phyloP scores from a whole-genome alignment of 2,797 vertebrate genomes.

The Bovichtus variegatus region DNA sequence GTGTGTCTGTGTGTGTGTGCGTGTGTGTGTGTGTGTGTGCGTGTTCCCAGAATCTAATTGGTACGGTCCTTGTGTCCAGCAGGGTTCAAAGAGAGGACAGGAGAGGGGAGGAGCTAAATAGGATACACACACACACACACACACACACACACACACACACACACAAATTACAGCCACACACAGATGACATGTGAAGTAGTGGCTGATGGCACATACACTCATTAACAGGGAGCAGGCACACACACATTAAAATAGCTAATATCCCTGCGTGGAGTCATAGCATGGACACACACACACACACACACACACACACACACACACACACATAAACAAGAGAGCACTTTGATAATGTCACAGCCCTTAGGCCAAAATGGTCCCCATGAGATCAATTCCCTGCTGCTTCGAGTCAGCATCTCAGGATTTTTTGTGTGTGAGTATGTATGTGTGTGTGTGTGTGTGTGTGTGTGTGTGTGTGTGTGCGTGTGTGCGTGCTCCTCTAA shows the following conservation, averaged over 20 bases:
- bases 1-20: constrained; percentile 14
- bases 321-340: constrained; percentile 34
- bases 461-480: constrained; percentile 1
- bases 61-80: constrained; percentile 66
- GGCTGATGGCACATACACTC: constrained; percentile 15
- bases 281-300: constrained; percentile 12
- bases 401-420: constrained; percentile 49
- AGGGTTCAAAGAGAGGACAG: constrained; percentile 85
- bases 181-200: constrained; percentile 35
- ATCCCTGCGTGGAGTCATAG: constrained; percentile 19
- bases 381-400: constrained; percentile 50
- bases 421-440: constrained; percentile 14
- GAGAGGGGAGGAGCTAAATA: constrained; percentile 45
- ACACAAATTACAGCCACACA: constrained; percentile 32
- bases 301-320: constrained; percentile 14
- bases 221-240: background rate
- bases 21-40: background rate
- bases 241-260: constrained; percentile 38
- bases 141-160: constrained; percentile 26
- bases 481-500: constrained; percentile 21
- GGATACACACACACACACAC: background rate
- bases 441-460: background rate
- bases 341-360: constrained; percentile 69
- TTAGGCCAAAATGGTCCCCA: constrained; percentile 57
- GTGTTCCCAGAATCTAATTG: constrained; percentile 54